Conservation (phyloP, 2,888 invertebrate species). For the Eledona agricola region DNA sequence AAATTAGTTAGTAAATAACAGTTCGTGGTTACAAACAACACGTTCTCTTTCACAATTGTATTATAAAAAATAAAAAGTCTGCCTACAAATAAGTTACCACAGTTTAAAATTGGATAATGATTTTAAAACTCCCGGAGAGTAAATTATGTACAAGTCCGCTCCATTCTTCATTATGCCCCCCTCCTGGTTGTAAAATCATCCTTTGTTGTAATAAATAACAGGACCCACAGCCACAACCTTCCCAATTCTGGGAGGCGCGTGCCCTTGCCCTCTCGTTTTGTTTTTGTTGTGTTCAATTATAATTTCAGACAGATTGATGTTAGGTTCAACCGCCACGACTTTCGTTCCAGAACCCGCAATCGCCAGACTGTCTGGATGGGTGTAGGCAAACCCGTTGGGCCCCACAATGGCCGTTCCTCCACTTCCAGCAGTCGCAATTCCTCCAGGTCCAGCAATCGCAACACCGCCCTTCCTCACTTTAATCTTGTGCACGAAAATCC, state of each 20-base stretch:
- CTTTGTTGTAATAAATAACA: conserved; percentile 71
- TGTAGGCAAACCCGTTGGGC: conserved; percentile 79
- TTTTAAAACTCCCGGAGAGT: too few species aligned
- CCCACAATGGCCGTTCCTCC: conserved; percentile 85
- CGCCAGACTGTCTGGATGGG: conserved; percentile 77
- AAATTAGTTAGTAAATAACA: too few species aligned
- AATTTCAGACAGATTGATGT: conserved; percentile 68
- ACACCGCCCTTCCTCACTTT: conserved; percentile 80
- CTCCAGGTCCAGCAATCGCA: conserved; percentile 84
- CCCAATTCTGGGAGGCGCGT: conserved; percentile 67
- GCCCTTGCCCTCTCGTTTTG: conserved; percentile 52
- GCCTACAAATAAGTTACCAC: too few species aligned
- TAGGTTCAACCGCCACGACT: conserved; percentile 73
- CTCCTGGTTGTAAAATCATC: conserved; percentile 36
- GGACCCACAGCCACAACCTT: conserved; percentile 79
- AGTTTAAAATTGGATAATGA: too few species aligned
- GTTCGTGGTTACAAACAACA: too few species aligned
- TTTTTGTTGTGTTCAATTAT: conserved; percentile 56
- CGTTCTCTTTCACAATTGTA: too few species aligned
- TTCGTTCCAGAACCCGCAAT: conserved; percentile 80
- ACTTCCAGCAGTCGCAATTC: conserved; percentile 80
- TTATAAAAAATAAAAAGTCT: too few species aligned
- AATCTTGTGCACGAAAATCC: conserved; percentile 74
- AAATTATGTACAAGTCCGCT: too few species aligned
- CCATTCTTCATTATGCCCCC: too few species aligned